These are phyloP conservation scores for Felis chaus DNA, from an alignment of 2,113 vertebrate genomes.

Conservation along the genomic window DNA sequence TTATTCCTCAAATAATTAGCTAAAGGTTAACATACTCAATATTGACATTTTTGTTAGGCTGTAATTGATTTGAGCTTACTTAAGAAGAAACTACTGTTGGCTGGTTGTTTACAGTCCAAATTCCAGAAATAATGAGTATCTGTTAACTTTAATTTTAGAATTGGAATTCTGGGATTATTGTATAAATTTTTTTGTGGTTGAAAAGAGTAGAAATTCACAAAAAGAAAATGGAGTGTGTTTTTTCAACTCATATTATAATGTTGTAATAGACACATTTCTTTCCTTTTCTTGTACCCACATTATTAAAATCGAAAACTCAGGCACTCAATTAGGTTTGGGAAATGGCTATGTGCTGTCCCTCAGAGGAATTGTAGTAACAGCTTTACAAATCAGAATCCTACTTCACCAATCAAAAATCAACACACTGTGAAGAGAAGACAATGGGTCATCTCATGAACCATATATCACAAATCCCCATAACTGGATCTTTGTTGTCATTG, in stretches of 20 bases:
- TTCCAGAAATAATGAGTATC: not conserved
- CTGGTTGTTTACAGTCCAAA: not conserved
- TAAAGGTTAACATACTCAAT: not conserved
- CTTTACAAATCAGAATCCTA: slow-evolving; percentile 53
- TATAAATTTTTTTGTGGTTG: not conserved
- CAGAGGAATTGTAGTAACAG: slow-evolving; percentile 23
- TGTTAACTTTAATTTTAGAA: slow-evolving; percentile 13
- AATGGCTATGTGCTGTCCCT: not conserved
- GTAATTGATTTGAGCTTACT: not conserved
- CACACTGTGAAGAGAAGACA: slow-evolving; percentile 42
- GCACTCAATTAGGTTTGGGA: slow-evolving; percentile 37
- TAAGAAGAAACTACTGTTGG: not conserved
- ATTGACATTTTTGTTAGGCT: not conserved
- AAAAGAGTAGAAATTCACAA: not conserved
- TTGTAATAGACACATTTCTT: not conserved
- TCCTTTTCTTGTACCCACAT: not conserved
- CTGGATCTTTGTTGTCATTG: slow-evolving; percentile 3
- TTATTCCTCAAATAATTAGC: not conserved
- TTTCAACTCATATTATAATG: not conserved
- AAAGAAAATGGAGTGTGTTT: not conserved
- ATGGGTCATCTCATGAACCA: not conserved
- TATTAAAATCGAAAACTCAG: not conserved
- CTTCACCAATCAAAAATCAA: not conserved
- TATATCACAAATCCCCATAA: slow-evolving; percentile 3
- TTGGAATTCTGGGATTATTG: not conserved